Evolutionary conservation across 2,888 invertebrate species (phyloP), one percentile per base, ranked within the genome.

Genomic region (Watsonalla cultraria): DNA sequence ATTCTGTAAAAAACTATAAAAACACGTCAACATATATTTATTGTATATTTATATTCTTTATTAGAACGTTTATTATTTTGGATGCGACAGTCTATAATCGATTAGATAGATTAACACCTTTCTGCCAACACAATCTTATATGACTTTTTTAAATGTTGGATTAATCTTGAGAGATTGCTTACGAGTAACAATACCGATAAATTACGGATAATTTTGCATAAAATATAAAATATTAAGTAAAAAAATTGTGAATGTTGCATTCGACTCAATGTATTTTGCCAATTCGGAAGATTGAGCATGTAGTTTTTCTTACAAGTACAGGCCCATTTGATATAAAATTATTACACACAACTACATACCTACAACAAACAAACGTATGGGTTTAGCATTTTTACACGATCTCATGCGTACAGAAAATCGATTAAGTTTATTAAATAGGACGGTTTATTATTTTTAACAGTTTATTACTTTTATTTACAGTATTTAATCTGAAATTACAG

Each of bases 301-400:
- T 58, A 60, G 54, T 62, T 68, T 68, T 68, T 64, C 58, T 54
- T 58, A 55, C 53, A 52, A 56, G 48, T 56, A 57, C 61, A 47
- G 53, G 37, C 54, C 61, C 56, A 65, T 68, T 65, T 62, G 60
- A 65, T 54, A 64, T 62, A 54, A 66, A 70, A 70, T 65, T 67
- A 67, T 65, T 65, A 61, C 61, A 61, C 56, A 63, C 57, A 60
- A 55, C 55, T 57, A 51, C 52, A 57, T 51, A 24, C 24, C 24
- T 24, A 53, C 45, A 53, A 53, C 53, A 56, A 62, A 64, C 62
- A 65, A 65, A 63, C 66, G 64, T 65, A 63, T 64, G 52, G 60
- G 56, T 62, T 61, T 54, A 48, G 47, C 45, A 65, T 65, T 65
- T 65, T 58, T 39, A 49, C 49, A 49, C 49, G 39, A 39, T 39